Evolutionary conservation across 2,113 vertebrate species (phyloP), one percentile per base, ranked within the genome.

Genomic region (Pipra filicauda): DNA sequence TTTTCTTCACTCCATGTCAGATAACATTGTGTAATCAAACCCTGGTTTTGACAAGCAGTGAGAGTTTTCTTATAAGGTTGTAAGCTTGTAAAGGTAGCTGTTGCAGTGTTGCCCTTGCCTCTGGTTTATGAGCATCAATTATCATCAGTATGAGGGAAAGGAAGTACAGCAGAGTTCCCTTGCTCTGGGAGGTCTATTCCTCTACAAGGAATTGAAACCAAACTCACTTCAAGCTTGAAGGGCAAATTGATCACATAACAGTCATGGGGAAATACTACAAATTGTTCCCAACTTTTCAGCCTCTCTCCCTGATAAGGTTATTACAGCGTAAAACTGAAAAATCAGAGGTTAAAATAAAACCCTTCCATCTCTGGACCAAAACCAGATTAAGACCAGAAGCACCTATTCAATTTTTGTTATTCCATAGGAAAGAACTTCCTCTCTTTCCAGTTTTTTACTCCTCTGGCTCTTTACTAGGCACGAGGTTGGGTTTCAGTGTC

Each of bases 311-410:
- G 65, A 96, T 97, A 92, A 97, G 69, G 62, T 91, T 96, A 95
- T 96, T 96, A 91, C 35, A 83, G 74, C n/a, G 61, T 26, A 76
- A 96, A 93, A 88, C 79, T 89, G 89, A 91, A 95, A 97, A 97
- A 97, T 84, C 65, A 95, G 86, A 97, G 64, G 80, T 96, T 70
- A 87, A 96, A 93, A 94, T 84, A 93, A 97, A 97, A 76, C 49
- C 46, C 48, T 87, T 78, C 44, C 5, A 17, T 79, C 82, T 96
- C 85, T 88, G 93, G 93, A 78, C 82, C 26, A 22, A 93, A 94
- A 95, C 12, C 89, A 96, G 88, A 77, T 93, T 92, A 96, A 91
- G 62, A 91, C 18, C 26, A 80, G 92, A 75, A 73, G 12, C 93
- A 94, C 33, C 22, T 74, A 27, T 92, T 86, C 61, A 69, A 58